Conservation (phyloP, 2,888 invertebrate genomes). For the Seira musarum region DNA sequence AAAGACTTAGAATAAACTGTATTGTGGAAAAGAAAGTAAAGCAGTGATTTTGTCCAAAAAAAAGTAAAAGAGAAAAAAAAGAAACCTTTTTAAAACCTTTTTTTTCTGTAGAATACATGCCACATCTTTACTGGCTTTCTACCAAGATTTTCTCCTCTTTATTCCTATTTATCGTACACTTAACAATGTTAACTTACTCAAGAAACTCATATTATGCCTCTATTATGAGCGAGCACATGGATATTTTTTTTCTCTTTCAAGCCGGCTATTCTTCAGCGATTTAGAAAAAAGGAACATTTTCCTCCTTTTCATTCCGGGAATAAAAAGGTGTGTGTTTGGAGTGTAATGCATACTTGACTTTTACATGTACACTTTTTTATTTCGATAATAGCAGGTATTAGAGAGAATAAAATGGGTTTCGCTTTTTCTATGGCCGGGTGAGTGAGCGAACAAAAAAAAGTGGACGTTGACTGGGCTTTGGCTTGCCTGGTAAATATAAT, state of each 20-base stretch:
- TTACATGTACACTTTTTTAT: background rate
- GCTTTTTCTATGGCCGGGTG: background rate
- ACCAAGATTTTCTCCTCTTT: conserved; percentile 10
- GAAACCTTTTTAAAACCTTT: background rate
- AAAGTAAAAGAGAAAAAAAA: background rate
- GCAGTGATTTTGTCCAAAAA: background rate
- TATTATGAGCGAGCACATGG: conserved; percentile 7
- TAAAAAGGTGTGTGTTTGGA: conserved; percentile 1
- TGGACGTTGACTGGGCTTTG: no score
- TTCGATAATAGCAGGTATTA: conserved; percentile 7
- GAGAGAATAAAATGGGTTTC: background rate
- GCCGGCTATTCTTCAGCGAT: conserved; percentile 16
- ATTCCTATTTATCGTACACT: conserved; percentile 10
- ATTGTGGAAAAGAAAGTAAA: background rate
- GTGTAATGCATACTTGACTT: background rate
- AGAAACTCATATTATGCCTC: background rate
- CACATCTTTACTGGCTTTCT: conserved; percentile 2
- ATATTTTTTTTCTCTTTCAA: conserved; percentile 14
- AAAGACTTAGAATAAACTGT: background rate
- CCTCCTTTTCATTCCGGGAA: conserved; percentile 3
- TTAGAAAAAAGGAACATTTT: conserved; percentile 11
- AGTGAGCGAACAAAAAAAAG: background rate
- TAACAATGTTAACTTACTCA: conserved; percentile 6
- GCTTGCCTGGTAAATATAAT: conserved; percentile 1
- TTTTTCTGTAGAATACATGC: conserved; percentile 1